Evolutionary conservation across 2,113 vertebrate species (phyloP).

Genomic region (Alaudala cheleensis): DNA sequence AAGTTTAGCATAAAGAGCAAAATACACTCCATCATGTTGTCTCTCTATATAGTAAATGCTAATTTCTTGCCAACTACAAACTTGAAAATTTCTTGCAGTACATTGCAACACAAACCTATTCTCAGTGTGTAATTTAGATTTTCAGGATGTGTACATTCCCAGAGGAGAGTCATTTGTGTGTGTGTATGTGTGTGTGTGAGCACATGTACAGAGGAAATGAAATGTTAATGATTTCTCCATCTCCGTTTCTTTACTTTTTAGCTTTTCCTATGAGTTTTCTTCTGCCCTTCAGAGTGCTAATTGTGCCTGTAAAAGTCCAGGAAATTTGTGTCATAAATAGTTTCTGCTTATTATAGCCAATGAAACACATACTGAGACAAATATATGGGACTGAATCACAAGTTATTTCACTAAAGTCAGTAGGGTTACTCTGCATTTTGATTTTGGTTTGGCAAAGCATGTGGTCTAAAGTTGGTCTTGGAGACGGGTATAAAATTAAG

Average conservation of each 20-base stretch:
- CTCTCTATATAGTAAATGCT: slow-evolving; percentile 57
- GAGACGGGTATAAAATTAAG: slow-evolving; percentile 40
- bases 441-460: slow-evolving; percentile 50
- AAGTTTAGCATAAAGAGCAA: slow-evolving; percentile 55
- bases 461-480: slow-evolving; percentile 50
- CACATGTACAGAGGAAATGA: slow-evolving; percentile 52
- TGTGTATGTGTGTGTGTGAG: background rate
- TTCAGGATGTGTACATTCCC: slow-evolving; percentile 36
- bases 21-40: slow-evolving; percentile 54
- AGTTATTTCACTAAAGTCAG: slow-evolving; percentile 55
- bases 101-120: slow-evolving; percentile 56
- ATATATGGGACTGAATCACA: slow-evolving; percentile 34
- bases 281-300: slow-evolving; percentile 51
- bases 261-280: slow-evolving; percentile 48
- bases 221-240: slow-evolving; percentile 60
- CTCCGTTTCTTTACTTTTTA: slow-evolving; percentile 42
- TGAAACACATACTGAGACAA: slow-evolving; percentile 58
- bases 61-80: slow-evolving; percentile 61
- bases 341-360: slow-evolving; percentile 61
- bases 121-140: slow-evolving; percentile 36
- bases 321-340: slow-evolving; percentile 57
- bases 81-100: slow-evolving; percentile 48
- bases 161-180: slow-evolving; percentile 36
- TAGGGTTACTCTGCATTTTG: slow-evolving; percentile 51
- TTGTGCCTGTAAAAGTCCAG: slow-evolving; percentile 52